Evolutionary conservation across 2,113 vertebrate species (phyloP).

Genomic region (Tenebrosternarchus preto): DNA sequence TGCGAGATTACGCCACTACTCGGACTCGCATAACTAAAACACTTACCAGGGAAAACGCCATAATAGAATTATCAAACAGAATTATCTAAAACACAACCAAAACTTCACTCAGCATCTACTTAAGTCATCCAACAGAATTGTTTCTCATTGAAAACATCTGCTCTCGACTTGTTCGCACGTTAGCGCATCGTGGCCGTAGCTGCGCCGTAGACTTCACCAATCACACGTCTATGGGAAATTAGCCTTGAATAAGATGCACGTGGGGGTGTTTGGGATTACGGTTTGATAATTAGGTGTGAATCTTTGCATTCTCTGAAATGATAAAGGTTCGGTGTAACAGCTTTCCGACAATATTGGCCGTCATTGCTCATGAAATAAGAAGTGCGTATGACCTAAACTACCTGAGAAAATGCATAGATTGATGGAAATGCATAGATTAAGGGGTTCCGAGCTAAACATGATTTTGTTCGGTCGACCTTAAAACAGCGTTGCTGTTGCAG

Average conservation of each 20-base stretch:
- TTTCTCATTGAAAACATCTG: conserved; percentile 66
- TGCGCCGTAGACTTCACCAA: conserved; percentile 8
- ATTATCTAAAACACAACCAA: conserved; percentile 55
- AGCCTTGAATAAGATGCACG: background rate
- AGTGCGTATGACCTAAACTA: no score
- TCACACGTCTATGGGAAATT: conserved; percentile 35
- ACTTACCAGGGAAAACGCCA: conserved; percentile 82
- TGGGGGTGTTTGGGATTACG: background rate
- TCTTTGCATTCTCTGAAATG: no score
- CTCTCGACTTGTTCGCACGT: background rate
- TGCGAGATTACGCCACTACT: background rate
- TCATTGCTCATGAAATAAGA: no score
- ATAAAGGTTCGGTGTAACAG: no score
- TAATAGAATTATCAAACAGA: conserved; percentile 56
- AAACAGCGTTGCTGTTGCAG: no score
- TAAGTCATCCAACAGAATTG: conserved; percentile 64
- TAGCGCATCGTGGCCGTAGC: background rate
- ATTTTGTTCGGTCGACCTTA: no score
- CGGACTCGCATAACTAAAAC: background rate
- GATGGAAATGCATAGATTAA: no score
- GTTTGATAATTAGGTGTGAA: no score
- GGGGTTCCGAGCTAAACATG: no score
- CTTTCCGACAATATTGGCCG: no score
- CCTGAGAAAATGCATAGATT: no score
- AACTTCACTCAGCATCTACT: conserved; percentile 42